Evolutionary conservation across 2,797 vertebrate genomes (phyloP).

Genomic region (Betta splendens): DNA sequence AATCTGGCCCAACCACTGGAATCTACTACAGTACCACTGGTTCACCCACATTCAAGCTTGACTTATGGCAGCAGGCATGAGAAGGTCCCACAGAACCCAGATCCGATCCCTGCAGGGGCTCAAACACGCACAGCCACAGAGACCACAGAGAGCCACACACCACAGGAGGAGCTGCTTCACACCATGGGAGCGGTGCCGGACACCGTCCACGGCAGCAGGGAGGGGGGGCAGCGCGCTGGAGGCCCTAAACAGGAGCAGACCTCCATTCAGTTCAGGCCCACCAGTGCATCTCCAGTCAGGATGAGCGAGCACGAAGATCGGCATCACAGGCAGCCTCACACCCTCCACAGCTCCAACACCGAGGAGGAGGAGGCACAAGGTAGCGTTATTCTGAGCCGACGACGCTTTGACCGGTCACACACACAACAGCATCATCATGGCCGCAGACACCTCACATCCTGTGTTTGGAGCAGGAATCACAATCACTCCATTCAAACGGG

Average conservation of each 20-base stretch:
- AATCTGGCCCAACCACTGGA: slow-evolving; percentile 45
- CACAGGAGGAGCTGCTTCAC: slow-evolving; percentile 43
- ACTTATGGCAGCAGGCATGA: slow-evolving; percentile 57
- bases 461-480: slow-evolving; percentile 59
- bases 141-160: slow-evolving; percentile 45
- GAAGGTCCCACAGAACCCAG: slow-evolving; percentile 29
- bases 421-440: slow-evolving; percentile 12
- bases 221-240: too few species aligned
- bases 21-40: slow-evolving; percentile 37
- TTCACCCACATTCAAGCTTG: slow-evolving; percentile 51
- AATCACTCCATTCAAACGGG: slow-evolving; percentile 58
- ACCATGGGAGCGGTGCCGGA: slow-evolving; percentile 27
- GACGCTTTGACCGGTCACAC: slow-evolving; percentile 14
- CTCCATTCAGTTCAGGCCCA: slow-evolving; percentile 79
- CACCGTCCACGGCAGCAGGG: too few species aligned
- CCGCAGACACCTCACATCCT: slow-evolving; percentile 53
- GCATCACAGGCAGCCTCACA: slow-evolving; percentile 71
- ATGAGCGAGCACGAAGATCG: slow-evolving; percentile 67
- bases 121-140: slow-evolving; percentile 34
- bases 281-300: slow-evolving; percentile 68
- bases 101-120: slow-evolving; percentile 33
- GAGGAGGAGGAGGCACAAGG: slow-evolving; percentile 74
- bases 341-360: slow-evolving; percentile 61
- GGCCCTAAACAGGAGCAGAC: slow-evolving; percentile 54
- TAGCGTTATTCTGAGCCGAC: slow-evolving; percentile 21